Conservation (phyloP, 2,888 invertebrate genomes). For the Eumacrocentrus americanus region DNA sequence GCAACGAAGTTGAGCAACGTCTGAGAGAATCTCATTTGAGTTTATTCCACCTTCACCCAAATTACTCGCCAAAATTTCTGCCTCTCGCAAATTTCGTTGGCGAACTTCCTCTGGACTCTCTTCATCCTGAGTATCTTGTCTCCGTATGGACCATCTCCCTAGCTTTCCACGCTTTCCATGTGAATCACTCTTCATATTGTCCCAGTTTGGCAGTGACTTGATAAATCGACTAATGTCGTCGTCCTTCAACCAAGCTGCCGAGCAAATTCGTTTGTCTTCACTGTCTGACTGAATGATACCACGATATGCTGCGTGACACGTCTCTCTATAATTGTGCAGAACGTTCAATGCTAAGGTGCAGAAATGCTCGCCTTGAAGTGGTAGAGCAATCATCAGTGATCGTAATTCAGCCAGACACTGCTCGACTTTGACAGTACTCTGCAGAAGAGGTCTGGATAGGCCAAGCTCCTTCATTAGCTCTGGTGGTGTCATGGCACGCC, state of each 20-base stretch:
- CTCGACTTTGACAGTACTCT: constrained; percentile 76
- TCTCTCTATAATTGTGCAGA: constrained; percentile 75
- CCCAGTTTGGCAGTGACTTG: constrained; percentile 84
- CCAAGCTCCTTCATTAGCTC: constrained; percentile 71
- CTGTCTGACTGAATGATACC: constrained; percentile 79
- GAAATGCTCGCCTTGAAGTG: constrained; percentile 77
- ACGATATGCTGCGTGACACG: constrained; percentile 75
- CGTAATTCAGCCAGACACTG: constrained; percentile 72
- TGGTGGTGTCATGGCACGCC: constrained; percentile 76
- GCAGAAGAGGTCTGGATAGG: constrained; percentile 70
- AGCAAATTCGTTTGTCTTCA: constrained; percentile 79
- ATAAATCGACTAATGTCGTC: constrained; percentile 93
- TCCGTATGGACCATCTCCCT: constrained; percentile 56
- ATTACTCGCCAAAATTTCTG: constrained; percentile 91
- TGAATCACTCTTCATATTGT: constrained; percentile 67
- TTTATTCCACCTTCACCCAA: constrained; percentile 86
- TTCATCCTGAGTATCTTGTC: constrained; percentile 69
- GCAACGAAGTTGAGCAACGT: constrained; percentile 80
- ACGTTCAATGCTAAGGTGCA: constrained; percentile 75
- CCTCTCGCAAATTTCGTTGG: constrained; percentile 83
- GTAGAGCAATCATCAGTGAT: constrained; percentile 73
- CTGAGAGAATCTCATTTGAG: constrained; percentile 84
- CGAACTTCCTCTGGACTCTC: constrained; percentile 82
- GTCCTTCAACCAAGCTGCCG: constrained; percentile 90
- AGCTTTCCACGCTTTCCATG: constrained; percentile 52